These are phyloP conservation scores for Nematolebias whitei DNA, from an alignment of 2,113 vertebrate species.

Conservation along the genomic window DNA sequence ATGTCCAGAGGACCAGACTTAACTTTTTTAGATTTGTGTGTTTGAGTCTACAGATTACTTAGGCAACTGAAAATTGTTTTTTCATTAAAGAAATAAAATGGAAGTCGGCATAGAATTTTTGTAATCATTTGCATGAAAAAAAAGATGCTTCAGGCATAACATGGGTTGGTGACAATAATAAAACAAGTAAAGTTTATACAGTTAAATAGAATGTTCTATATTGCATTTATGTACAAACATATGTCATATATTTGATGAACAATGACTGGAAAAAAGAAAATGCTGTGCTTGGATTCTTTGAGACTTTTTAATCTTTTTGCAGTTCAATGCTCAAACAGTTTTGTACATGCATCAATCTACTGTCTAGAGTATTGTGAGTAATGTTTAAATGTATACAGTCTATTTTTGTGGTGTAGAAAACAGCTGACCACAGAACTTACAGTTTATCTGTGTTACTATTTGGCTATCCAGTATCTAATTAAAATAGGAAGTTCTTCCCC, in stretches of 20 bases:
- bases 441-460: constrained; percentile 59
- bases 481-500: constrained; percentile 69
- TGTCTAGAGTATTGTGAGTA: not conserved
- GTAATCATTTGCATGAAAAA: too few species aligned
- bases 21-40: too few species aligned
- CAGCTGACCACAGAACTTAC: constrained; percentile 52
- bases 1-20: too few species aligned
- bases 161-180: not conserved
- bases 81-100: too few species aligned
- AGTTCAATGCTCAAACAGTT: not conserved
- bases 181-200: not conserved
- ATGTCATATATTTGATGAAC: too few species aligned
- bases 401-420: constrained; percentile 26
- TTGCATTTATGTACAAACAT: too few species aligned
- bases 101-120: too few species aligned
- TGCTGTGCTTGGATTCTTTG: too few species aligned
- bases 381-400: constrained; percentile 14
- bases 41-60: too few species aligned
- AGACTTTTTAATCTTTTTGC: too few species aligned
- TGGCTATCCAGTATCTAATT: constrained; percentile 72
- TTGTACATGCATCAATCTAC: constrained; percentile 10
- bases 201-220: not conserved
- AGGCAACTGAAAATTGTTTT: too few species aligned
- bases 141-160: not conserved
- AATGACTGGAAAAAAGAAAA: too few species aligned